phyloP scores from a whole-genome alignment of 2,797 vertebrate species.

The Halcyon chelicuti region DNA sequence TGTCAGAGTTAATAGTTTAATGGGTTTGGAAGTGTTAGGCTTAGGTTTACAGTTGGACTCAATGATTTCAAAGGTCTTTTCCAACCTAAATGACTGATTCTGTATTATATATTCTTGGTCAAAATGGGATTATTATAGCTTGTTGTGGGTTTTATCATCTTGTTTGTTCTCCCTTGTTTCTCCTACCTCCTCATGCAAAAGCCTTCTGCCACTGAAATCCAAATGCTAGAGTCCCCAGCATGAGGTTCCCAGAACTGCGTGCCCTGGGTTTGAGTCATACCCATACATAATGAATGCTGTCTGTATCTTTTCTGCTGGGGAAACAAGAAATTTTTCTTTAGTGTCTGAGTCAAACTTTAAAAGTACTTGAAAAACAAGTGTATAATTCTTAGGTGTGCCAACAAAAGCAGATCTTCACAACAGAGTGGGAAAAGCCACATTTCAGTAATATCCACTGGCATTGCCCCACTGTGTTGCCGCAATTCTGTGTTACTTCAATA shows the following conservation, averaged over 20 bases:
- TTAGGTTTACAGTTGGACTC: neutral
- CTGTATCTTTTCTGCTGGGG: neutral
- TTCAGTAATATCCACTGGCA: neutral
- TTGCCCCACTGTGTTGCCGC: neutral
- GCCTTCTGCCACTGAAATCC: neutral
- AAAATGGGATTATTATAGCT: neutral
- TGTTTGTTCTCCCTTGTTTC: neutral
- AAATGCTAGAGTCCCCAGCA: neutral
- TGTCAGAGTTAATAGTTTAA: neutral
- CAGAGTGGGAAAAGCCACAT: neutral
- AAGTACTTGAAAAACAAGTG: neutral
- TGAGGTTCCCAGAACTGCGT: neutral
- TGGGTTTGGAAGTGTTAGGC: neutral
- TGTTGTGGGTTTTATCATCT: neutral
- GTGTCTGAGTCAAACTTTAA: neutral
- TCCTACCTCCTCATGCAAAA: neutral
- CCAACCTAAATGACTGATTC: neutral
- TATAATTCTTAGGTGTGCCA: neutral
- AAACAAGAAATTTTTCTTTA: neutral
- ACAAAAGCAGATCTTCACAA: neutral
- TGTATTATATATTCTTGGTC: neutral
- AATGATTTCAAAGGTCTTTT: neutral
- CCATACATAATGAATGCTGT: neutral
- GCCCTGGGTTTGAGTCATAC: neutral
- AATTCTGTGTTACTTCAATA: neutral